Conservation (phyloP, 2,113 vertebrate species). For the Marmota monax region DNA sequence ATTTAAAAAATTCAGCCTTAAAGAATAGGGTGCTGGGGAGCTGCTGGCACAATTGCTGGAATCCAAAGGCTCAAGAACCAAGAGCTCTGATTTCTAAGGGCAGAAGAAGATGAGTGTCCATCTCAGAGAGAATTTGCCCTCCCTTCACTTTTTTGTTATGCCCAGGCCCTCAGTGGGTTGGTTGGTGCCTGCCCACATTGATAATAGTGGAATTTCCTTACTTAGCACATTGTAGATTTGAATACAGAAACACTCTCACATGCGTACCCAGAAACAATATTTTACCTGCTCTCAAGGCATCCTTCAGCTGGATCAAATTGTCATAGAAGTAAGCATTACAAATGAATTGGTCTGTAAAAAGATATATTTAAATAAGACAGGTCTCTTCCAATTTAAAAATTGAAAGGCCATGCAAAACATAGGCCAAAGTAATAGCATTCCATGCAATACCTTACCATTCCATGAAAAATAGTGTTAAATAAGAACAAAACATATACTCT, state of each 20-base stretch:
- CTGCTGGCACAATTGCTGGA: background rate
- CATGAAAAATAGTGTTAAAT: background rate
- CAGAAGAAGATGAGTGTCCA: background rate
- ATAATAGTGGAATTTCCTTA: background rate
- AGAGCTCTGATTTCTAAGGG: background rate
- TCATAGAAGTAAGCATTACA: background rate
- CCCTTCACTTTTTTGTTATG: background rate
- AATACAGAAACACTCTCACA: background rate
- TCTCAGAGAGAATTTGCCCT: background rate
- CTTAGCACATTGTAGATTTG: background rate
- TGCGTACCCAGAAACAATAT: background rate
- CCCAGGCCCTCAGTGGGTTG: background rate
- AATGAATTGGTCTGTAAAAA: background rate
- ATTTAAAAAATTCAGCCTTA: background rate
- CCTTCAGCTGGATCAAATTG: too few species aligned
- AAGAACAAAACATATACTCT: background rate
- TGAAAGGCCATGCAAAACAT: background rate
- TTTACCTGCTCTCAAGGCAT: background rate
- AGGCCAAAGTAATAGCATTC: background rate
- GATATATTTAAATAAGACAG: background rate
- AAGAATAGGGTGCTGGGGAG: rapidly evolving
- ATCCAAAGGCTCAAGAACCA: background rate
- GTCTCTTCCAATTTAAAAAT: background rate
- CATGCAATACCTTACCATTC: background rate
- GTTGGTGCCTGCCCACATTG: background rate